phyloP scores from a whole-genome alignment of 1,140 invertebrate genomes.

The Arctopsyche grandis region DNA sequence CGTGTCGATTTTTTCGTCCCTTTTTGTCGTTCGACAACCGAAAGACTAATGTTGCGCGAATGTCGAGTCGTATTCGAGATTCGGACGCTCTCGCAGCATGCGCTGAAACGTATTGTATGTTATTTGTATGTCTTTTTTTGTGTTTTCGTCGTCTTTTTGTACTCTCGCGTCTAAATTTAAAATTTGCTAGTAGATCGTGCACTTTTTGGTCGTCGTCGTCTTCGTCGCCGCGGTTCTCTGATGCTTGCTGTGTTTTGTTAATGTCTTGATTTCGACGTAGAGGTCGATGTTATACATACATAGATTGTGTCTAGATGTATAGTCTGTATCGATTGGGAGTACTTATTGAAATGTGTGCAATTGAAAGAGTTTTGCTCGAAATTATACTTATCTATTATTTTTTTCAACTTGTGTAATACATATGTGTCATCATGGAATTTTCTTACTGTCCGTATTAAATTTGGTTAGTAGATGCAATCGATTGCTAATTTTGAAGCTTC shows the following conservation, averaged over 20 bases:
- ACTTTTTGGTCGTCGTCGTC: slow-evolving; percentile 7
- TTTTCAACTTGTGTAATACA: no score
- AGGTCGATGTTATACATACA: background rate
- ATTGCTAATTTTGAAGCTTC: no score
- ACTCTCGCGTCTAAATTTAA: background rate
- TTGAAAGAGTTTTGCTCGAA: no score
- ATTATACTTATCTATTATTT: no score
- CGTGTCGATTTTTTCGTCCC: background rate
- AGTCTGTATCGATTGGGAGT: no score
- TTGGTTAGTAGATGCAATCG: no score
- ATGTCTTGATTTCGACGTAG: background rate
- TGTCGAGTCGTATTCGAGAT: background rate
- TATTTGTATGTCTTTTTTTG: background rate
- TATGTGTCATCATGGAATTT: no score
- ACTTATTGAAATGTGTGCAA: no score
- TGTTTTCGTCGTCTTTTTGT: background rate
- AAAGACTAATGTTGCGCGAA: slow-evolving; percentile 20
- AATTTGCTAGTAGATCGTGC: background rate
- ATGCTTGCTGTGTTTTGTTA: background rate
- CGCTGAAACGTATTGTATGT: background rate
- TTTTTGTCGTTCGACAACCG: slow-evolving; percentile 15
- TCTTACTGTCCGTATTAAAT: no score
- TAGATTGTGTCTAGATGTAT: no score
- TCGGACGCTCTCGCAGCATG: background rate
- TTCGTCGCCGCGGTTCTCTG: no score